Evolutionary conservation across 2,888 invertebrate genomes (phyloP).

Genomic region (Drosophila affinis): DNA sequence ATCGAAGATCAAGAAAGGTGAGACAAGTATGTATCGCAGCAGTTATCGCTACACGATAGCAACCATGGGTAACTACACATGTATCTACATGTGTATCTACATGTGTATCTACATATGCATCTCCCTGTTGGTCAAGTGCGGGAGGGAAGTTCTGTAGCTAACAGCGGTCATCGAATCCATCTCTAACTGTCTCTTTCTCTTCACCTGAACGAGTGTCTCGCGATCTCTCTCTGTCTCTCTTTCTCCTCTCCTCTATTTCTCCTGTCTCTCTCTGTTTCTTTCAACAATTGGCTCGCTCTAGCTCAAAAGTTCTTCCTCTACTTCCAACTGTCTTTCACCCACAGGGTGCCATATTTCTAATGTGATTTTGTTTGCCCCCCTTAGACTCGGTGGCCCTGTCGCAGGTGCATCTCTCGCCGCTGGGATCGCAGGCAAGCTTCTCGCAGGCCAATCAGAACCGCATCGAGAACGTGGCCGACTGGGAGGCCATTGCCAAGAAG

Average conservation of each 20-base stretch:
- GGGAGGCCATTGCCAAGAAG: conserved; percentile 95
- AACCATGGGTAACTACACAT: neutral
- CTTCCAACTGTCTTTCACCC: conserved; percentile 33
- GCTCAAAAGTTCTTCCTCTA: conserved; percentile 77
- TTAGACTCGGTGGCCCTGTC: conserved; percentile 91
- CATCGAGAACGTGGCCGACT: conserved; percentile 95
- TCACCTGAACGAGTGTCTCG: conserved; percentile 26
- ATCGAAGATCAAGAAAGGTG: conserved; percentile 93
- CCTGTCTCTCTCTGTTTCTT: conserved; percentile 22
- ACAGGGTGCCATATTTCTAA: conserved; percentile 2
- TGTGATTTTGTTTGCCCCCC: conserved; percentile 4
- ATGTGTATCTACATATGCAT: neutral
- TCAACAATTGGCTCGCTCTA: conserved; percentile 70
- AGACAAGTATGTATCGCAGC: conserved; percentile 85
- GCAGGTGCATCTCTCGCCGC: conserved; percentile 91
- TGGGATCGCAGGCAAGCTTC: conserved; percentile 93
- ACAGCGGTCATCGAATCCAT: conserved; percentile 46
- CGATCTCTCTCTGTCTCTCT: conserved; percentile 31
- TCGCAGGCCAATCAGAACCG: conserved; percentile 88
- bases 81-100: neutral
- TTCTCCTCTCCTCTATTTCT: conserved; percentile 15
- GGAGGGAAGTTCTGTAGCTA: conserved; percentile 76
- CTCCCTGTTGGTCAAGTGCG: conserved; percentile 48
- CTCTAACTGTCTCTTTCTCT: conserved; percentile 30
- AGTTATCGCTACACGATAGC: conserved; percentile 28